These are phyloP conservation scores for Steatocranus sp. DNA, from an alignment of 2,797 vertebrate genomes.

Conservation along the genomic window DNA sequence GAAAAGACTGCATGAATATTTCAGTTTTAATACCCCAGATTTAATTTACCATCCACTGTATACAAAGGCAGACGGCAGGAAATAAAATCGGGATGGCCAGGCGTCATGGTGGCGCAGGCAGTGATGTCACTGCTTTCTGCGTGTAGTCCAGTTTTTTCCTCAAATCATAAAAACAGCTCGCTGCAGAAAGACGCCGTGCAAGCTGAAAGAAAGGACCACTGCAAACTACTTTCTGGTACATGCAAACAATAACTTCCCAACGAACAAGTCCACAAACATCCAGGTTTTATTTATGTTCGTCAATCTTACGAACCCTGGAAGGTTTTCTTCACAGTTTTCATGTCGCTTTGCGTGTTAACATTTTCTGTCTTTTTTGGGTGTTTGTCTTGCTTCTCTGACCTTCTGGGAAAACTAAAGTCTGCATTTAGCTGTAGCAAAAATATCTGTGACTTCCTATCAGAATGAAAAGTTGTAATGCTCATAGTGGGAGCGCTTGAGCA, in stretches of 20 bases:
- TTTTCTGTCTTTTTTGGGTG: background rate
- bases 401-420: background rate
- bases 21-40: too few relatives aligned
- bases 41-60: background rate
- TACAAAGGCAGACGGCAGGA: background rate
- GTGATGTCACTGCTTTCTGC: background rate
- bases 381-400: background rate
- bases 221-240: slow-evolving; percentile 2
- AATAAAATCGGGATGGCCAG: background rate
- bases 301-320: background rate
- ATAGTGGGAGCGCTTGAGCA: slow-evolving; percentile 19
- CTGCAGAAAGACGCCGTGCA: background rate
- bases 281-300: background rate
- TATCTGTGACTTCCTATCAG: background rate
- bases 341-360: background rate
- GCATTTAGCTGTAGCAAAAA: background rate
- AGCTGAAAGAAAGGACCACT: background rate
- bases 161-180: slow-evolving; percentile 1
- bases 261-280: slow-evolving; percentile 13
- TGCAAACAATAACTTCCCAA: slow-evolving; percentile 21
- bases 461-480: background rate
- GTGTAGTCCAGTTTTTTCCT: slow-evolving; percentile 6
- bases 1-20: background rate
- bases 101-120: background rate
- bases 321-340: background rate